Evolutionary conservation across 2,113 vertebrate genomes (phyloP), one percentile per base, ranked within the genome.

Genomic region (Sebastes fasciatus): DNA sequence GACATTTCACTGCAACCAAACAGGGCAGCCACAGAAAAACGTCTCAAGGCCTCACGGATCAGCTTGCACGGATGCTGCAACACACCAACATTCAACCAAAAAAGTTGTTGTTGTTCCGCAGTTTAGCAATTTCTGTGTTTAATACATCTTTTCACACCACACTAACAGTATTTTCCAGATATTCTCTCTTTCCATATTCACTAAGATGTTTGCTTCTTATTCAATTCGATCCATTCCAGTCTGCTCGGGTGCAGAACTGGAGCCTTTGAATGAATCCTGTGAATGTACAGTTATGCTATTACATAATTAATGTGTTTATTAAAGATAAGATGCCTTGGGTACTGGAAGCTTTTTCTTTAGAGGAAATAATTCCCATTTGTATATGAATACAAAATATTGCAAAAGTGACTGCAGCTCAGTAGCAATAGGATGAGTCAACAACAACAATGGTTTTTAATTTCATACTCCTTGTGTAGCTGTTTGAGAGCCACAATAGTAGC

Each of bases 231-330:
- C 19, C 34, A 62, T 57, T 84, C 14, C 40, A 77, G 19, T 66
- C 51, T 51, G 58, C 64, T 57, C 42, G 67, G 80, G 52, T 70
- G 79, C 72, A 83, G 26, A 90, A 79, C 11, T 0, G 6, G 7
- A 55, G 49, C 87, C 57, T 73, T 80, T 86, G 64, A 80, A 85
- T 85, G 61, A 90, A 85, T 85, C 40, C 66, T 88, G 23, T 71
- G 71, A 88, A 83, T 82, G 76, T 88, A 73, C 34, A 79, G 73
- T 78, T 77, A 75, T 65, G 49, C 83, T 70, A 72, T 90, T 93
- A 80, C 83, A 88, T 86, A 93, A 93, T 94, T 86, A 92, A 90
- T 89, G 85, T 90, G 86, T 92, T 92, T 92, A 92, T 92, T 86
- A 91, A 88, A 91, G 88, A 93, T 88, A 89, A 62, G 79, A 85